These are phyloP conservation scores for Gymnodraco acuticeps DNA, from an alignment of 2,797 vertebrate species.

Conservation along the genomic window DNA sequence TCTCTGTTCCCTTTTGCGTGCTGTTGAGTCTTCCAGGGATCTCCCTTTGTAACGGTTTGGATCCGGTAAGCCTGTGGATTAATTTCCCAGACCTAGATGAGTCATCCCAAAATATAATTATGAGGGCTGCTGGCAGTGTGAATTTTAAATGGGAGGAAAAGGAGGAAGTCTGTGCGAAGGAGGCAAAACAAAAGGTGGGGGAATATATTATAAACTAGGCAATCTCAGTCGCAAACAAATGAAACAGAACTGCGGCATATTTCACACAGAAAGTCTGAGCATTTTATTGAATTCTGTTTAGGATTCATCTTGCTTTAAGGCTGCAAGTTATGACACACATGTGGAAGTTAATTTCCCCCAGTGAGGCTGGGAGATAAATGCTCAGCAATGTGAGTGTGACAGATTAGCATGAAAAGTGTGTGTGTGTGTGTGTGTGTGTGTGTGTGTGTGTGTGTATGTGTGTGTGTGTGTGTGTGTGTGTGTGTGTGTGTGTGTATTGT, in stretches of 20 bases:
- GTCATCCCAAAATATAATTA: constrained; percentile 55
- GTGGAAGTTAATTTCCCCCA: constrained; percentile 2
- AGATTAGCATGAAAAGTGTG: neutral
- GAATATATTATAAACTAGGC: constrained; percentile 49
- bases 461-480: constrained; percentile 9
- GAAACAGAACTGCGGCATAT: constrained; percentile 32
- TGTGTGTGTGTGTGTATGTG: constrained; percentile 4
- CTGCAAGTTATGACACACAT: constrained; percentile 36
- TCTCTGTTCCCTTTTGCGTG: neutral
- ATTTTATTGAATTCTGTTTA: neutral
- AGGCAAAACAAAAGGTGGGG: constrained; percentile 16
- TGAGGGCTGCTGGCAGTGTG: neutral
- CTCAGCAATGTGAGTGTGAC: neutral
- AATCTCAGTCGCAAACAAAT: constrained; percentile 30
- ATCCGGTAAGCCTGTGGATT: constrained; percentile 41
- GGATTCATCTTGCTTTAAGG: neutral
- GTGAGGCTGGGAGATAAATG: constrained; percentile 14
- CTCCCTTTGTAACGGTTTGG: constrained; percentile 14
- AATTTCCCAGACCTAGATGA: constrained; percentile 50
- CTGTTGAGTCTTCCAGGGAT: constrained; percentile 13
- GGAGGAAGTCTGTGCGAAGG: neutral
- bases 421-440: constrained; percentile 1
- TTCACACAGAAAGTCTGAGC: neutral
- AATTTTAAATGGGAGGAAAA: constrained; percentile 24
- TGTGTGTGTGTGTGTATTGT: neutral